Conservation (phyloP, 2,797 vertebrate species). For the Coranthus polyacanthus region DNA sequence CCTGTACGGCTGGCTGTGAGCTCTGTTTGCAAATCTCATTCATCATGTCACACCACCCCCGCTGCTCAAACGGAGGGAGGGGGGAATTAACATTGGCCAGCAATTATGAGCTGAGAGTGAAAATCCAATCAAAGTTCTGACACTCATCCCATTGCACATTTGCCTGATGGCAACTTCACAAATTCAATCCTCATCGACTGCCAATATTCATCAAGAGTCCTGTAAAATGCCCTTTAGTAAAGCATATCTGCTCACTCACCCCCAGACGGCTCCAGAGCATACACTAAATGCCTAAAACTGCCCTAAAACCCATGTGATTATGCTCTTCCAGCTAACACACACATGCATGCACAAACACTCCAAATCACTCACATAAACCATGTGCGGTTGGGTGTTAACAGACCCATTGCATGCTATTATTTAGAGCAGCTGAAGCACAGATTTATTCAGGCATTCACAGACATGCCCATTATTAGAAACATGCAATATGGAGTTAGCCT, state of each 20-base stretch:
- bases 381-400: conserved; percentile 1
- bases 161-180: conserved; percentile 11
- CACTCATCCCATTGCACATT: conserved; percentile 18
- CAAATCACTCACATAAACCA: conserved; percentile 5
- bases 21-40: conserved; percentile 51
- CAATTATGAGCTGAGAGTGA: conserved; percentile 48
- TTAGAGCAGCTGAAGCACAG: conserved; percentile 16
- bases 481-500: conserved; percentile 24
- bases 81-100: conserved; percentile 22
- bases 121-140: conserved; percentile 52
- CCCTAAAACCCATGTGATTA: not conserved
- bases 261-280: not conserved
- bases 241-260: not conserved
- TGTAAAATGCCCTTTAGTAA: conserved; percentile 19
- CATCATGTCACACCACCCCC: conserved; percentile 33
- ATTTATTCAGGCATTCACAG: conserved; percentile 5
- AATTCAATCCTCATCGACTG: conserved; percentile 10
- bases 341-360: conserved; percentile 12
- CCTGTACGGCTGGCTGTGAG: conserved; percentile 25
- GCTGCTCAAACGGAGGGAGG: conserved; percentile 15
- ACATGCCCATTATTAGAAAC: conserved; percentile 24
- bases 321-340: not conserved
- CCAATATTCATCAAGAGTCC: conserved; percentile 28
- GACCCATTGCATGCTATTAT: conserved; percentile 32
- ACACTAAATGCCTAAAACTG: not conserved